phyloP scores from a whole-genome alignment of 2,797 vertebrate species.

The Astyanax mexicanus region DNA sequence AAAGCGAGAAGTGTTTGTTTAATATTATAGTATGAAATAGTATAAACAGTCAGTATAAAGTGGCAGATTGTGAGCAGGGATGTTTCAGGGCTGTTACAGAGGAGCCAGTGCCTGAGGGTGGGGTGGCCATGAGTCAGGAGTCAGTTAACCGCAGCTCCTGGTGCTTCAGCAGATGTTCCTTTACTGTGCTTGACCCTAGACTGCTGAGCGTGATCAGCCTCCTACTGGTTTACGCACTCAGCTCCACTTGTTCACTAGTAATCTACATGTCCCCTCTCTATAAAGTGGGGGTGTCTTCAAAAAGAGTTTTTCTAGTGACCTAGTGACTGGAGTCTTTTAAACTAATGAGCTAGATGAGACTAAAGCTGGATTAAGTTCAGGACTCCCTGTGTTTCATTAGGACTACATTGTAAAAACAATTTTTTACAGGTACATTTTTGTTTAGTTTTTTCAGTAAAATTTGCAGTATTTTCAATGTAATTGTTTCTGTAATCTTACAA shows the following conservation, averaged over 20 bases:
- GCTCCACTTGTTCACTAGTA: conserved; percentile 21
- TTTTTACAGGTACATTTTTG: too few species aligned
- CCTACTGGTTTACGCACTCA: conserved; percentile 16
- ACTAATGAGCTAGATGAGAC: not conserved
- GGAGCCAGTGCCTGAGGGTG: conserved; percentile 21
- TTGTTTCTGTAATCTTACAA: too few species aligned
- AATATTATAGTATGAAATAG: not conserved
- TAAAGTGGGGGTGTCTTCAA: not conserved
- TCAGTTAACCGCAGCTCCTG: conserved; percentile 38
- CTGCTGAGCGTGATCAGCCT: not conserved
- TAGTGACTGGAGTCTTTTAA: not conserved
- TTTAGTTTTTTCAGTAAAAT: too few species aligned
- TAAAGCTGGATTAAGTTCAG: not conserved
- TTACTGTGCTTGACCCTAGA: conserved; percentile 18
- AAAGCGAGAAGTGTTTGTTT: not conserved
- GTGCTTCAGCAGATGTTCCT: conserved; percentile 51
- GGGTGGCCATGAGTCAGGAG: conserved; percentile 27
- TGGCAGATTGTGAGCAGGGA: not conserved
- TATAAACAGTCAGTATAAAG: not conserved
- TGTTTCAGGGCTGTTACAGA: not conserved
- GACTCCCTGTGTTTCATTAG: too few species aligned
- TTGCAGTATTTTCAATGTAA: too few species aligned
- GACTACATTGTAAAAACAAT: too few species aligned
- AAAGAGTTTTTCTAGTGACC: not conserved
- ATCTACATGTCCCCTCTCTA: conserved; percentile 20